Conservation (phyloP, 2,888 invertebrate species). For the Lapara coniferarum region DNA sequence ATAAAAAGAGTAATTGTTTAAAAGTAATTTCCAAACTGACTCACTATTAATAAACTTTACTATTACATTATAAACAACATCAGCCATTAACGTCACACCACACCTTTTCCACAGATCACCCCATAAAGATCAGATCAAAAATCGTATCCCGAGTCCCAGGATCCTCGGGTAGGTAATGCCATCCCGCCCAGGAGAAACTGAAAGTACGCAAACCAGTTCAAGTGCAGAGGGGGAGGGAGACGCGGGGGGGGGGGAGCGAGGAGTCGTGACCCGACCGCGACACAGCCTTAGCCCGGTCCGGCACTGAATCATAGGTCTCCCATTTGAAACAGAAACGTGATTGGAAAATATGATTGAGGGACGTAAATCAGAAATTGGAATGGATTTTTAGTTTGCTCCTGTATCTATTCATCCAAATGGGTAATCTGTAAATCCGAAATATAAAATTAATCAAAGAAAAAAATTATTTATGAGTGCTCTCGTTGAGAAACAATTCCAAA, state of each 20-base stretch:
- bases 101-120: too few species aligned
- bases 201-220: slow-evolving; percentile 74
- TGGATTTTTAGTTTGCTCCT: neutral
- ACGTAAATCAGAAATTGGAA: neutral
- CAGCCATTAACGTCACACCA: neutral
- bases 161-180: slow-evolving; percentile 71
- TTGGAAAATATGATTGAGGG: neutral
- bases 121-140: too few species aligned
- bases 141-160: slow-evolving; percentile 2
- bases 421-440: too few species aligned
- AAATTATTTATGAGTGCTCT: too few species aligned
- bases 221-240: slow-evolving; percentile 58
- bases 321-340: slow-evolving; percentile 1
- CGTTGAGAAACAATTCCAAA: too few species aligned
- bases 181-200: slow-evolving; percentile 66
- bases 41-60: too few species aligned
- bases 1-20: too few species aligned
- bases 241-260: slow-evolving; percentile 38
- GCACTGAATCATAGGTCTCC: slow-evolving; percentile 6
- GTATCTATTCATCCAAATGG: too few species aligned
- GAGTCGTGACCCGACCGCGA: slow-evolving; percentile 60
- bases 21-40: too few species aligned
- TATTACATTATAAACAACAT: neutral
- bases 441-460: too few species aligned
- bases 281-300: slow-evolving; percentile 45